A percentile compares a stretch with the other conserved stretches of the same genome.
phyloP scores from a whole-genome alignment of 2,113 vertebrate species.

The Numida meleagris region DNA sequence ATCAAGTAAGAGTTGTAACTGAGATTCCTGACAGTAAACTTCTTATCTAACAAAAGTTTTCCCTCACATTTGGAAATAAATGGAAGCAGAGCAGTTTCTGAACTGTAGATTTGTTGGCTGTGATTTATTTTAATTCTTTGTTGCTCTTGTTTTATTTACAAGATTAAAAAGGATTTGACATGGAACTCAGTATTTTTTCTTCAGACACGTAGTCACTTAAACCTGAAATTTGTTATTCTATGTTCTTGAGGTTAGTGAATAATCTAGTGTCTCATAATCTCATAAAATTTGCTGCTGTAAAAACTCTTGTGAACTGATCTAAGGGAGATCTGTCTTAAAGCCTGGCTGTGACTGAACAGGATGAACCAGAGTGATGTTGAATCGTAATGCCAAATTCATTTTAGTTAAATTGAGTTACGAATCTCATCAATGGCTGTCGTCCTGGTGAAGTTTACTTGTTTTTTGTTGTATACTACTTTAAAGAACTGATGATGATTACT shows the following conservation, averaged over 20 bases:
- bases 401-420: not conserved
- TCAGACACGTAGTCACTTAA: not conserved
- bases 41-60: not conserved
- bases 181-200: not conserved
- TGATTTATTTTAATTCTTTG: not conserved
- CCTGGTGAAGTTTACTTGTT: not conserved
- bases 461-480: not conserved
- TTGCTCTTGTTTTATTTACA: not conserved
- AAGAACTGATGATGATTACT: not conserved
- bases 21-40: not conserved
- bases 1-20: not conserved
- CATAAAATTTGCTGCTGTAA: not conserved
- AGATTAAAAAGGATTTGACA: not conserved
- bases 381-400: not conserved
- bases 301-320: not conserved
- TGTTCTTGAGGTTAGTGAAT: not conserved
- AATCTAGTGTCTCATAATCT: not conserved
- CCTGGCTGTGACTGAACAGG: not conserved
- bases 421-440: not conserved
- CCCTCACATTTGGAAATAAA: not conserved
- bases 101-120: not conserved
- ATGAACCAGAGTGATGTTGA: not conserved
- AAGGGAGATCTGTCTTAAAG: not conserved
- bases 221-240: rapidly evolving
- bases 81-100: not conserved